A percentile compares a stretch with the other conserved stretches of the same genome.
These are phyloP conservation scores for Saccostrea echinata DNA, from an alignment of 1,140 invertebrate species.

Conservation along the genomic window DNA sequence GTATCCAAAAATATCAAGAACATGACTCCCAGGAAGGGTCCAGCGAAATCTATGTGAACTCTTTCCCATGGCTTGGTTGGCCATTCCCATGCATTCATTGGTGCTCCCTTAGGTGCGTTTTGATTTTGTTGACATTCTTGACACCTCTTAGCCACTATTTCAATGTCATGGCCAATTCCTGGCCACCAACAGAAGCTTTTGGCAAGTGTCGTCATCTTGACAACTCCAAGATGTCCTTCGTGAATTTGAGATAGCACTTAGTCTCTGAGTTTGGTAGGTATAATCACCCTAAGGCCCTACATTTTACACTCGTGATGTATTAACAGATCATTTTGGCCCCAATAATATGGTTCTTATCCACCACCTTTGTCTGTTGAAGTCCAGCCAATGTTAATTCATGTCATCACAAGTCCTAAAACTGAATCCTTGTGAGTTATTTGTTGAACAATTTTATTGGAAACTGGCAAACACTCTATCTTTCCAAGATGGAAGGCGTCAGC, in stretches of 20 bases:
- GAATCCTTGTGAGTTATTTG: no score
- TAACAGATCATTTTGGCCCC: conserved; percentile 46
- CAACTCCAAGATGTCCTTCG: no score
- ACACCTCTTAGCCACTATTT: conserved; percentile 78
- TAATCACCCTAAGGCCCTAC: no score
- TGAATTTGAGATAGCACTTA: no score
- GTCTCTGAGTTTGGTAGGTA: neutral
- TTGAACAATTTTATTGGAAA: no score
- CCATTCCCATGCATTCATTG: conserved; percentile 73
- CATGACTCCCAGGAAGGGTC: conserved; percentile 74
- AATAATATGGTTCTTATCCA: conserved; percentile 24
- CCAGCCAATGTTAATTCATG: no score
- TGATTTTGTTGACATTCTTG: conserved; percentile 76
- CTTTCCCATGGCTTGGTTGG: conserved; percentile 72
- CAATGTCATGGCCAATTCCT: conserved; percentile 80
- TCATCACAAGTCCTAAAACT: no score
- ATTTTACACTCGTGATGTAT: no score
- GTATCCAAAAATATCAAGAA: conserved; percentile 81
- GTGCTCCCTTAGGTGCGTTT: conserved; percentile 59
- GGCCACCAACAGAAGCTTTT: conserved; percentile 82
- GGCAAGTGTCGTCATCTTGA: conserved; percentile 82
- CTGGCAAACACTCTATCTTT: no score
- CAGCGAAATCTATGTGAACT: conserved; percentile 79
- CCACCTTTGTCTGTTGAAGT: conserved; percentile 18
- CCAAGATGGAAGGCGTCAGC: no score